Evolutionary conservation across 2,113 vertebrate genomes (phyloP).

Genomic region (Erpornis zantholeuca): DNA sequence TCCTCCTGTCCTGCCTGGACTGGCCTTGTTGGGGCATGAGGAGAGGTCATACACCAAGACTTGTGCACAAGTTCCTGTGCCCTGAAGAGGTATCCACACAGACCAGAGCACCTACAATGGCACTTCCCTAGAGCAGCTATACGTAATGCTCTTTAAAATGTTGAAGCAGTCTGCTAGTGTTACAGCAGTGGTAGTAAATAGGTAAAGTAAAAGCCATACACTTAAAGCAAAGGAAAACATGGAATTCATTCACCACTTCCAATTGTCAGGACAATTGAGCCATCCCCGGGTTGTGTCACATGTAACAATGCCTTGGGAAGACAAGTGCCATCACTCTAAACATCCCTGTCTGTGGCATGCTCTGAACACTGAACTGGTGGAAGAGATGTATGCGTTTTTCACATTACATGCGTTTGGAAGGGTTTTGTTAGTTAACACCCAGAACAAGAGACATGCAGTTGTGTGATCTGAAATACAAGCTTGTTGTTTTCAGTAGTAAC

Average conservation of each 20-base stretch:
- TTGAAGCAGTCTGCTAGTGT: not conserved
- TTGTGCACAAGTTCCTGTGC: not conserved
- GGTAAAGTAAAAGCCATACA: not conserved
- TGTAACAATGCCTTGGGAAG: not conserved
- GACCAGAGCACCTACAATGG: not conserved
- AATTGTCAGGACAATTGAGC: not conserved
- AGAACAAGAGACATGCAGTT: not conserved
- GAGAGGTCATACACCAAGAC: too few relatives aligned
- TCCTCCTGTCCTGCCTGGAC: not conserved
- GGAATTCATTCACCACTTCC: not conserved
- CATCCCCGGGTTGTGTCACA: not conserved
- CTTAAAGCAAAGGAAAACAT: not conserved
- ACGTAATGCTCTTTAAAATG: rapidly evolving
- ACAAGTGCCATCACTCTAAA: not conserved
- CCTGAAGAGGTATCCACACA: rapidly evolving
- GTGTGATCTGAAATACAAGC: not conserved
- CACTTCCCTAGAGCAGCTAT: not conserved
- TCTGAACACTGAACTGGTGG: not conserved
- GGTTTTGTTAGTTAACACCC: not conserved
- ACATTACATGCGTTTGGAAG: not conserved
- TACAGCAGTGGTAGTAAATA: not conserved
- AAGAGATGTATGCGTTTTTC: not conserved
- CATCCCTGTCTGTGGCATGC: not conserved
- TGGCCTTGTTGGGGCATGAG: not conserved
- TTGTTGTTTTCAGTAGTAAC: not conserved